Evolutionary conservation across 2,113 vertebrate species (phyloP).

Genomic region (Zosterops lateralis): DNA sequence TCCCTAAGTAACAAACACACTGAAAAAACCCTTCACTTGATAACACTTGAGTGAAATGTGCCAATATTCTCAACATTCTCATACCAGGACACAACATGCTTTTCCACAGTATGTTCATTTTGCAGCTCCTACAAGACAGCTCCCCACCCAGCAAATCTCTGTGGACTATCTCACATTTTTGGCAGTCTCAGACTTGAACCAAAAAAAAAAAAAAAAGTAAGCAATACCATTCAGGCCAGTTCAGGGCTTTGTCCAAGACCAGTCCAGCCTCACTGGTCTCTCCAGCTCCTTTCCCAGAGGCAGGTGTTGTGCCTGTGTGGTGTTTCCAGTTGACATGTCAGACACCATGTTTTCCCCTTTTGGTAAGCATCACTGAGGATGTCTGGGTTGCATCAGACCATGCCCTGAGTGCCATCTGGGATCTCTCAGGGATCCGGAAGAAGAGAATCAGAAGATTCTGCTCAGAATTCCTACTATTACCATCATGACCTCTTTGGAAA

Average conservation of each 20-base stretch:
- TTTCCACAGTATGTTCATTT: neutral
- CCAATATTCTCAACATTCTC: neutral
- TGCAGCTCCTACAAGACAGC: neutral
- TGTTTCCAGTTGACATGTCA: neutral
- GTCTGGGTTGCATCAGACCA: neutral
- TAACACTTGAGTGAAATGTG: neutral
- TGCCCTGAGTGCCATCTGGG: neutral
- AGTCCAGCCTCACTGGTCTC: neutral
- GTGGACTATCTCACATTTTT: neutral
- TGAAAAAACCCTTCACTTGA: neutral
- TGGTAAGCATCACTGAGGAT: neutral
- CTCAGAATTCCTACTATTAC: neutral
- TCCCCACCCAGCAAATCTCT: neutral
- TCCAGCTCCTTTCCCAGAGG: neutral
- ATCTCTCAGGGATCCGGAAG: neutral
- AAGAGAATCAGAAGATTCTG: neutral
- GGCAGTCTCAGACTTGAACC: neutral
- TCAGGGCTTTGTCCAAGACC: neutral
- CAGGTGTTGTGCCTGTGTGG: neutral
- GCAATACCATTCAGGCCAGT: neutral
- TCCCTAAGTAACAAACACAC: neutral
- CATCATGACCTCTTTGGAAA: accelerated
- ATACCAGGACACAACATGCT: neutral
- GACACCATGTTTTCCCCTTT: neutral
- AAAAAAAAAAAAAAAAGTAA: neutral